Evolutionary conservation across 2,113 vertebrate genomes (phyloP).

Genomic region (Lanius collurio): DNA sequence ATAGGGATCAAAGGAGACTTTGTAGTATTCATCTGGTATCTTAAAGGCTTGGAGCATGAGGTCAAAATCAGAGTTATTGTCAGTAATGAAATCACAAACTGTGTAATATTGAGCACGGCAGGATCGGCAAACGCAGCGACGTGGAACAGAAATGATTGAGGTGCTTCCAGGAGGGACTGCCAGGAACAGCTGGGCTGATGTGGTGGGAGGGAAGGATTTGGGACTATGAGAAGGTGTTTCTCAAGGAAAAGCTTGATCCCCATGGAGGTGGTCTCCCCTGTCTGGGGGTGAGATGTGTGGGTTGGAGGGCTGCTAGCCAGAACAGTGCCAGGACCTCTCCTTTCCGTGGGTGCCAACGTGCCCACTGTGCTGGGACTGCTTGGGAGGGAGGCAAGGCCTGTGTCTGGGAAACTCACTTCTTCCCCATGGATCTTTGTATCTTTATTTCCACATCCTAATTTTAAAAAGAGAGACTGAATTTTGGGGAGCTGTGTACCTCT

Average conservation of each 20-base stretch:
- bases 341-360: rapidly evolving
- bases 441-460: background rate
- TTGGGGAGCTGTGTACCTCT: background rate
- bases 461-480: background rate
- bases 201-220: background rate
- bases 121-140: rapidly evolving
- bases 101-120: background rate
- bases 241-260: background rate
- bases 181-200: background rate
- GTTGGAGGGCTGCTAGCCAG: background rate
- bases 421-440: background rate
- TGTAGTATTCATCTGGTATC: background rate
- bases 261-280: background rate
- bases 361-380: background rate
- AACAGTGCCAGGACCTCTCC: background rate
- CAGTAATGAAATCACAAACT: background rate
- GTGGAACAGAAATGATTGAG: background rate
- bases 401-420: background rate
- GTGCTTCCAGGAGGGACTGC: background rate
- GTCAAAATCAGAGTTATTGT: background rate
- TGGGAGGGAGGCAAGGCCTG: background rate
- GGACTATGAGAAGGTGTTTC: background rate
- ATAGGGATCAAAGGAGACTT: background rate
- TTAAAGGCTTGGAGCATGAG: background rate
- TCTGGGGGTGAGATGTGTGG: background rate